Evolutionary conservation across 2,797 vertebrate species (phyloP).

Genomic region (Sebastes diaconus): DNA sequence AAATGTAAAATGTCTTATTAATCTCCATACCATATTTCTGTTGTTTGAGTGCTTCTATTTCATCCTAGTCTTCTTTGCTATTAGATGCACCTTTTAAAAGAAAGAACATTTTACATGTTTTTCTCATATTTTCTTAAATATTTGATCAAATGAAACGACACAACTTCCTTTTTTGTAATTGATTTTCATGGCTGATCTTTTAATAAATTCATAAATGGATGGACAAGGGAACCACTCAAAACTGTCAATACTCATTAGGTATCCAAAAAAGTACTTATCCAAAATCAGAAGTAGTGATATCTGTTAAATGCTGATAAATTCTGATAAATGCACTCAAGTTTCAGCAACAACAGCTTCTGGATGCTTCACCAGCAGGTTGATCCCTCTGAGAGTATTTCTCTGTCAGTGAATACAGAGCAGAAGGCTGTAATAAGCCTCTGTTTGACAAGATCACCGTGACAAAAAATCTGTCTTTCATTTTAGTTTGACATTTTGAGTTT

Average conservation of each 20-base stretch:
- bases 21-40: background rate
- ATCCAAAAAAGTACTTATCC: background rate
- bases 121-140: background rate
- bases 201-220: background rate
- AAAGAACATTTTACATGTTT: background rate
- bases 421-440: background rate
- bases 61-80: background rate
- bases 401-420: background rate
- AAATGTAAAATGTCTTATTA: background rate
- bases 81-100: background rate
- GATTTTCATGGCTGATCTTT: background rate
- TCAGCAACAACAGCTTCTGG: background rate
- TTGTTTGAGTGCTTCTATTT: background rate
- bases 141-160: background rate
- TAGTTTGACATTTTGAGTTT: constrained; percentile 43
- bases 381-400: background rate
- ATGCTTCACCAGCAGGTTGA: background rate
- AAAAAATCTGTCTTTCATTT: constrained; percentile 39
- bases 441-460: constrained; percentile 29
- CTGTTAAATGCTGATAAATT: too few species aligned
- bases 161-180: background rate
- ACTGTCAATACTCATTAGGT: background rate
- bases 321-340: background rate
- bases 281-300: background rate
- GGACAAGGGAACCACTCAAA: background rate